Conservation (phyloP, 2,113 vertebrate species). For the Austrofundulus limnaeus region DNA sequence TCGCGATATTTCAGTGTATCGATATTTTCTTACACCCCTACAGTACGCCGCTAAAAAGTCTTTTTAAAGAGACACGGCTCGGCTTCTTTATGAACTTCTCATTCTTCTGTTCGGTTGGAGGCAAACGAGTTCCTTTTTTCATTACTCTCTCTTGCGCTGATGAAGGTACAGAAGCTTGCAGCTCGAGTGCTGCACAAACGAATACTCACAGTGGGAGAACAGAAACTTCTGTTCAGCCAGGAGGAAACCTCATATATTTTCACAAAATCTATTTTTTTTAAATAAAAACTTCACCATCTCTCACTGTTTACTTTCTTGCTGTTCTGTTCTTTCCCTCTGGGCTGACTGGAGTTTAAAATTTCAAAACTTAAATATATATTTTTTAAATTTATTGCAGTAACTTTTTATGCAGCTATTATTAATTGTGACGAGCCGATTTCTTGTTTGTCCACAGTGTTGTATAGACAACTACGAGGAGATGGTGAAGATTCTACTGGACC, state of each 20-base stretch:
- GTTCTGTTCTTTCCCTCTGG: neutral
- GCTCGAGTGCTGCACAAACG: neutral
- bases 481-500: slow-evolving; percentile 89
- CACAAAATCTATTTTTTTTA: neutral
- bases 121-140: slow-evolving; percentile 22
- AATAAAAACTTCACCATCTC: neutral
- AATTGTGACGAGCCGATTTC: neutral
- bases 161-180: slow-evolving; percentile 17
- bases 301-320: neutral
- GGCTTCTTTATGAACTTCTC: slow-evolving; percentile 3
- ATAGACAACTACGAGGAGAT: slow-evolving; percentile 99
- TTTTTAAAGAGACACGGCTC: neutral
- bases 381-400: no score
- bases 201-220: slow-evolving; percentile 8
- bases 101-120: slow-evolving; percentile 10
- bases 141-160: slow-evolving; percentile 11
- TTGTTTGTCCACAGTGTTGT: slow-evolving; percentile 84
- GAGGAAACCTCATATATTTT: neutral
- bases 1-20: no score
- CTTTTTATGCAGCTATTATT: no score
- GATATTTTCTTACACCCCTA: no score
- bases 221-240: neutral
- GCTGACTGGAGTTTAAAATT: no score
- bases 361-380: no score
- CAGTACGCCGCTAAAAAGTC: no score